Evolutionary conservation across 2,888 invertebrate genomes (phyloP), one percentile per base, ranked within the genome.

Genomic region (Sericinus montela): DNA sequence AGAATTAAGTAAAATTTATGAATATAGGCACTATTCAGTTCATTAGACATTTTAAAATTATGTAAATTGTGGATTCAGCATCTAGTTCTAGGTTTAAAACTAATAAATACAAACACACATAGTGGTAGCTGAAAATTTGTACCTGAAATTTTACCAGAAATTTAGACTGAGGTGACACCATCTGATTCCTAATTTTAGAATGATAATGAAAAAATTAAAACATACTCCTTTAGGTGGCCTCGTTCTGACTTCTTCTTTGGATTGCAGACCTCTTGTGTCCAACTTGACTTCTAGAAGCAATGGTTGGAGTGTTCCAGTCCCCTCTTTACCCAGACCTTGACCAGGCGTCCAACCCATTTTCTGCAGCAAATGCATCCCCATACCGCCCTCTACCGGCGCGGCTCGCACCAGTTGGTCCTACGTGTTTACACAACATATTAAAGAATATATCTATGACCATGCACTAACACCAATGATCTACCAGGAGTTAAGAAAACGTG

Each of bases 271-370:
- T 75, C 94, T 95, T 60, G 98, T 97, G 77, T 99, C 98, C 57
- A 97, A 91, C 80, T 99, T 99, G n/a, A 99, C 95, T 74, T 98
- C 98, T 0, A 99, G 88, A 53, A 96, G 89, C 8, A 99, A 88
- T 0, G 99, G 99, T 70, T 96, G 97, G 14, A 97, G 83, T 0
- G 94, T 91, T 0, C 99, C 99, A 43, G 96, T 95, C 70, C 97
- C 97, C 71, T 97, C 95, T 75, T 98, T 98, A 30, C 99, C 99
- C 44, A 99, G 90, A 19, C 99, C 99, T 79, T 97, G 96, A 0
- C 99, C 99, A 0, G 97, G 97, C 57, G 94, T 94, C 99, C 99
- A 99, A 37, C 99, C 99, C 98, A 99, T 98, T 90, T 98, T 98
- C 89, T 98, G 96, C 39, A 99, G 91, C 54, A 99, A 91, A 62